These are phyloP conservation scores for Orientallactaga sibirica DNA, from an alignment of 2,797 vertebrate genomes.

Conservation along the genomic window DNA sequence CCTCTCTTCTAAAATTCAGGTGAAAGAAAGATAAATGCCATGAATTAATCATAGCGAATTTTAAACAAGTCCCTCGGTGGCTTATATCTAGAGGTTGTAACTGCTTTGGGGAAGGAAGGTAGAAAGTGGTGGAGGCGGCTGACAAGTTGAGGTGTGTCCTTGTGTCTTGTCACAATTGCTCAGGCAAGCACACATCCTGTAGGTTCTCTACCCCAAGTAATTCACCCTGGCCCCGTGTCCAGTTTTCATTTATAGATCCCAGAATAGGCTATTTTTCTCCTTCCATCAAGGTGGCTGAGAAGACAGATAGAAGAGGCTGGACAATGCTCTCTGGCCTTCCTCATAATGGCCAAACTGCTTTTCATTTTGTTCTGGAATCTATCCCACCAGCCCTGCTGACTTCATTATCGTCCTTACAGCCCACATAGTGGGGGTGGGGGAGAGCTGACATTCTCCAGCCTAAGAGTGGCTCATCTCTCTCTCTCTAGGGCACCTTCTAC, in stretches of 20 bases:
- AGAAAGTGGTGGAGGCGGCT: slow-evolving; percentile 10
- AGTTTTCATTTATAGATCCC: slow-evolving; percentile 63
- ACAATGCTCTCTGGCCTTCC: slow-evolving; percentile 43
- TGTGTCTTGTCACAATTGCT: slow-evolving; percentile 32
- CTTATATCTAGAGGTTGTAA: slow-evolving; percentile 74
- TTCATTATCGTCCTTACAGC: slow-evolving; percentile 51
- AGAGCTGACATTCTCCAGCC: not conserved
- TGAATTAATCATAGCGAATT: slow-evolving; percentile 79
- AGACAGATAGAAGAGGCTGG: slow-evolving; percentile 53
- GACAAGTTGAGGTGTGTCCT: slow-evolving; percentile 37
- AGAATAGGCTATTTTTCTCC: slow-evolving; percentile 55
- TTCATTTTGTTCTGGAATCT: slow-evolving; percentile 72
- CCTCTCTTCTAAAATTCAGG: slow-evolving; percentile 63
- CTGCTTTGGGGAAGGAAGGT: slow-evolving; percentile 64
- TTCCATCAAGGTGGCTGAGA: slow-evolving; percentile 44
- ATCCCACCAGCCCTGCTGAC: slow-evolving; percentile 52
- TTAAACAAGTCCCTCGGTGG: slow-evolving; percentile 75
- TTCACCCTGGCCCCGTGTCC: slow-evolving; percentile 11
- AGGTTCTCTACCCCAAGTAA: not conserved
- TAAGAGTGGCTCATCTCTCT: slow-evolving; percentile 15
- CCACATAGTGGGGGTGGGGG: not conserved
- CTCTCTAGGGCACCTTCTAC: slow-evolving; percentile 76
- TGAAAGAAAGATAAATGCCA: slow-evolving; percentile 75
- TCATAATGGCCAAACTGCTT: slow-evolving; percentile 56
- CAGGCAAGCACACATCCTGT: not conserved